These are phyloP conservation scores for Rutilus rutilus DNA, from an alignment of 2,113 vertebrate species.

Conservation along the genomic window DNA sequence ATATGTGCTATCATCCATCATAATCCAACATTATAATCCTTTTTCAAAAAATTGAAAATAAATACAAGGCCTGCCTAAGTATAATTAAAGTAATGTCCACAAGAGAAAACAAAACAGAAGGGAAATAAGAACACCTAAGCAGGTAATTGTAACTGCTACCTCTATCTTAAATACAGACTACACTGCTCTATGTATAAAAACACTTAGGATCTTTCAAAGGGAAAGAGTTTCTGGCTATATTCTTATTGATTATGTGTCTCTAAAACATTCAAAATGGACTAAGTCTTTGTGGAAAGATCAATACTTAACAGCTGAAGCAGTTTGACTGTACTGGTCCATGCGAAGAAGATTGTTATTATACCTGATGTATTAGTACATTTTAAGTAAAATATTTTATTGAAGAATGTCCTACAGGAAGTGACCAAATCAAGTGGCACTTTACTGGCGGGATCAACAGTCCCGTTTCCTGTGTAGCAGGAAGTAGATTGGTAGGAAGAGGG, in stretches of 20 bases:
- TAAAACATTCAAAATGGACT: neutral
- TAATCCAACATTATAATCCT: neutral
- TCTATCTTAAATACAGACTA: constrained; percentile 34
- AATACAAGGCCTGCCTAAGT: neutral
- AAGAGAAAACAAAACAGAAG: neutral
- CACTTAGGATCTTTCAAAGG: neutral
- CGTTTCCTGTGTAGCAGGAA: constrained; percentile 57
- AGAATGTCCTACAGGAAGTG: constrained; percentile 35
- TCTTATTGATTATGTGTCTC: neutral
- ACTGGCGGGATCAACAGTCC: constrained; percentile 5
- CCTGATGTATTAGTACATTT: neutral
- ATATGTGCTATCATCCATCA: no score
- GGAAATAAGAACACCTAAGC: no score
- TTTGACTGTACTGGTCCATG: neutral
- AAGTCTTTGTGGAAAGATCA: neutral
- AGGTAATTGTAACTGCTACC: constrained; percentile 41
- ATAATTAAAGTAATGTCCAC: neutral
- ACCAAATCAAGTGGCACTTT: constrained; percentile 13
- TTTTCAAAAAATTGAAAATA: neutral
- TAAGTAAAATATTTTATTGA: neutral
- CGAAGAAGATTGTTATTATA: neutral
- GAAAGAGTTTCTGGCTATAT: neutral
- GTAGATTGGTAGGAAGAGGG: constrained; percentile 32
- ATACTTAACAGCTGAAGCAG: neutral
- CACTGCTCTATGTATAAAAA: neutral